These are phyloP conservation scores for Speoplatyrhinus poulsoni DNA, from an alignment of 2,113 vertebrate species.

Conservation along the genomic window DNA sequence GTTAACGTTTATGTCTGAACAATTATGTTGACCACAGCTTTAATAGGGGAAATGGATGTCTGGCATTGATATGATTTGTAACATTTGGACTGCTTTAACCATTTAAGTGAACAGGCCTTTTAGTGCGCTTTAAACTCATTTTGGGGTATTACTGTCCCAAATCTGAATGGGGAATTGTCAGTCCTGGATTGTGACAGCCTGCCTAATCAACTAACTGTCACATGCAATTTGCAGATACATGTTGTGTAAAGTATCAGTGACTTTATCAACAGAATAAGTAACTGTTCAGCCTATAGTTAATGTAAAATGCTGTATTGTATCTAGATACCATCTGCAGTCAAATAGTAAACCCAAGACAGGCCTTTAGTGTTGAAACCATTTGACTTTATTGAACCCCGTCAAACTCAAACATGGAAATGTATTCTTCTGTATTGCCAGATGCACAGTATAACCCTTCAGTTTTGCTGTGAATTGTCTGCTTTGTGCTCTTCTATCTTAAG, in stretches of 20 bases:
- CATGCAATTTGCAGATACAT: constrained; percentile 7
- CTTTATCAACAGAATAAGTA: too few species aligned
- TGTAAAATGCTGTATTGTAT: constrained; percentile 28
- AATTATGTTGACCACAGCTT: constrained; percentile 35
- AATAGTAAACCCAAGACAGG: constrained; percentile 29
- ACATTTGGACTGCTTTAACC: constrained; percentile 62
- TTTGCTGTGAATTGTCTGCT: constrained; percentile 34
- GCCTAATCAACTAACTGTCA: constrained; percentile 42
- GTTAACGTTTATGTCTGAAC: constrained; percentile 34
- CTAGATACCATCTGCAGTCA: constrained; percentile 35
- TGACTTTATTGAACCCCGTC: constrained; percentile 20
- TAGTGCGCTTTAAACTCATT: constrained; percentile 50
- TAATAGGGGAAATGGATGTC: constrained; percentile 63
- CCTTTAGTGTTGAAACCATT: constrained; percentile 33
- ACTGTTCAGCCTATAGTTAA: too few species aligned
- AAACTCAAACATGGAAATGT: constrained; percentile 22
- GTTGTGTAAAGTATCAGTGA: neutral
- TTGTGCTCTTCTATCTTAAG: constrained; percentile 24
- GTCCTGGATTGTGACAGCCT: constrained; percentile 25
- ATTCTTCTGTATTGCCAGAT: constrained; percentile 25
- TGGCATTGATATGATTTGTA: constrained; percentile 66
- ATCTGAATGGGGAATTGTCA: constrained; percentile 48
- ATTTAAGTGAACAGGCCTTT: constrained; percentile 58
- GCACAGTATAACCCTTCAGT: constrained; percentile 24
- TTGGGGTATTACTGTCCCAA: constrained; percentile 26